A percentile compares a stretch with the other conserved stretches of the same genome.
phyloP scores from a whole-genome alignment of 2,888 invertebrate genomes.

The Tetragonisca angustula region DNA sequence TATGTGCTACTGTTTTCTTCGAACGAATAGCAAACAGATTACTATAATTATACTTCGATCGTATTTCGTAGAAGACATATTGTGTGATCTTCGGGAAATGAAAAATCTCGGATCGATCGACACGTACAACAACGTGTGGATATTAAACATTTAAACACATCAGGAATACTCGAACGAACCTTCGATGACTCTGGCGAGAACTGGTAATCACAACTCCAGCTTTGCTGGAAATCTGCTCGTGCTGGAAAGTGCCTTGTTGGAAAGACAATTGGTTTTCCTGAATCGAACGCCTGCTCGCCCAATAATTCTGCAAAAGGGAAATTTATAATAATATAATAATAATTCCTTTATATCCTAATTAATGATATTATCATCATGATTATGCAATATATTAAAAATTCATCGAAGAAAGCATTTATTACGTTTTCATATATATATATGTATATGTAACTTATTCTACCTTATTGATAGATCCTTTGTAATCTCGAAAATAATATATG shows the following conservation, averaged over 20 bases:
- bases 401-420: too few relatives aligned
- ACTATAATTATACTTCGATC: conserved; percentile 10
- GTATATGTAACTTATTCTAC: background rate
- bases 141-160: conserved; percentile 54
- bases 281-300: conserved; percentile 84
- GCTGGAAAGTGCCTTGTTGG: conserved; percentile 72
- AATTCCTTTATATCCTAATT: background rate
- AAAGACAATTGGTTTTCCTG: conserved; percentile 82
- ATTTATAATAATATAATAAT: background rate
- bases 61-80: background rate
- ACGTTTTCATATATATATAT: too few relatives aligned
- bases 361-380: background rate
- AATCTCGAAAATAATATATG: background rate
- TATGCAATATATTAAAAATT: too few relatives aligned
- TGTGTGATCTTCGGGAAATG: conserved; percentile 10
- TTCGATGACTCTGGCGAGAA: conserved; percentile 93
- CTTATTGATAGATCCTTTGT: background rate
- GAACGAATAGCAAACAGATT: background rate
- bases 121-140: conserved; percentile 47
- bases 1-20: conserved; percentile 8
- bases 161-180: conserved; percentile 85
- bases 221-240: conserved; percentile 84
- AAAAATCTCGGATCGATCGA: conserved; percentile 4
- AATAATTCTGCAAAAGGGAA: conserved; percentile 83
- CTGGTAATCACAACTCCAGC: conserved; percentile 97